These are phyloP conservation scores for Amphiura filiformis DNA, from an alignment of 35 echinoderm and acorn worm species.

Conservation along the genomic window DNA sequence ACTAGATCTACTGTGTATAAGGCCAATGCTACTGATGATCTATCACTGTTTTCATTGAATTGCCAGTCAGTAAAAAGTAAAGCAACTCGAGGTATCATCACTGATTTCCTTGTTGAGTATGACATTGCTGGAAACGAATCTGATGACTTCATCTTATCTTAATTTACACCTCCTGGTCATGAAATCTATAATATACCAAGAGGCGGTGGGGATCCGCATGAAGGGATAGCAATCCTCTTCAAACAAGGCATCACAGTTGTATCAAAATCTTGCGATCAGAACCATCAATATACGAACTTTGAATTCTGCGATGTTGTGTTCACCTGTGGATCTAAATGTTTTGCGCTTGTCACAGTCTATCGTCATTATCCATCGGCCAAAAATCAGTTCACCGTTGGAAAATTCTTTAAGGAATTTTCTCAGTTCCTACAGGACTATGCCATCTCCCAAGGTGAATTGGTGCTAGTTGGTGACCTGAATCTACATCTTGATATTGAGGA, in stretches of 20 bases:
- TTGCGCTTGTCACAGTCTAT: slow-evolving; percentile 19
- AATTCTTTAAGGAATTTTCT: slow-evolving; percentile 37
- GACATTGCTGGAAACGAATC: slow-evolving; percentile 7
- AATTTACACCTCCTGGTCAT: slow-evolving; percentile 2
- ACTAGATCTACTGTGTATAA: neutral
- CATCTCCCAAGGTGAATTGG: slow-evolving; percentile 19
- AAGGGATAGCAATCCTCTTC: neutral
- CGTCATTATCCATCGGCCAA: slow-evolving; percentile 21
- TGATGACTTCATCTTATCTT: neutral
- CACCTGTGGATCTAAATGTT: slow-evolving; percentile 31
- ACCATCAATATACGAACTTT: slow-evolving; percentile 42
- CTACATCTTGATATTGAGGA: slow-evolving; percentile 17
- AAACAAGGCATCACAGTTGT: slow-evolving; percentile 9
- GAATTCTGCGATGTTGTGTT: slow-evolving; percentile 36
- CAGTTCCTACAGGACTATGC: slow-evolving; percentile 20
- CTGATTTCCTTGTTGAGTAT: slow-evolving; percentile 17
- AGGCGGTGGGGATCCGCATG: slow-evolving; percentile 1
- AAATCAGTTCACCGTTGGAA: slow-evolving; percentile 5
- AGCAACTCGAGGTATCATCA: slow-evolving; percentile 11
- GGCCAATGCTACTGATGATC: neutral
- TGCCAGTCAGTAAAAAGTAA: slow-evolving; percentile 21
- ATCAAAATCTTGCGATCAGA: neutral
- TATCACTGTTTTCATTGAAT: slow-evolving; percentile 11
- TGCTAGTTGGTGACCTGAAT: slow-evolving; percentile 43
- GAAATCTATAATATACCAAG: neutral